Base-by-base conservation (phyloP, 2,797 vertebrate species). In the Pangasius mekongensis region DNA sequence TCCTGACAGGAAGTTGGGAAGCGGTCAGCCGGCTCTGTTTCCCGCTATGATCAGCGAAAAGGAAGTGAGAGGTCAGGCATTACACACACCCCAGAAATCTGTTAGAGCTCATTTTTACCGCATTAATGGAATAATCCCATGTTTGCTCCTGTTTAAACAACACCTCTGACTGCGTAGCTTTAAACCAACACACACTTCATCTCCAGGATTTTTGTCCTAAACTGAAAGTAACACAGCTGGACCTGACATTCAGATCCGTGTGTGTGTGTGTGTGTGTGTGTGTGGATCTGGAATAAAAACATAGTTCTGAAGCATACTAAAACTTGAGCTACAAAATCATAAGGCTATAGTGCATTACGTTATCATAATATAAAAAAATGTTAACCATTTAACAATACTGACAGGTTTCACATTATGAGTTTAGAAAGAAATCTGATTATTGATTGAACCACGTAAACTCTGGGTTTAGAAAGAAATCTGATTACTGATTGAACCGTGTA, bases 11-110 rank as follows among this genome's bases (percentile, higher is more conserved):
- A 96, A 96, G 92, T 92, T 85, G 91, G 92, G 91, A 91, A 93
- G 93, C 77, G 58, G 92, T 94, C 93, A 94, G 87, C 91, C 93
- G 92, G 94, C 94, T 93, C 92, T 93, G 88, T 94, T 95, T 96
- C 94, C 95, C 95, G 95, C 94, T 94, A 95, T 95, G 92, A 94
- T 95, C 95, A 96, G 95, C 94, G 93, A 89, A 93, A 90, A 92
- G 91, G 93, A 91, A 93, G 87, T 89, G 91, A 92, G 89, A 87
- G 90, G 89, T 76, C 71, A 47, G 81, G 14, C 36, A 16, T 64
- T 30, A 67, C 62, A 49, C 82, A 30, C 82, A 27, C 81, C 36
- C 43, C 52, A 47, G 67, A 67, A 30, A 49, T 33, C n/a, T 2
- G 3, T 30, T 3, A 13, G 16, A 69, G 49, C 62, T 47, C 77